Evolutionary conservation across 2,888 invertebrate species (phyloP).

Genomic region (Amitus sp.): DNA sequence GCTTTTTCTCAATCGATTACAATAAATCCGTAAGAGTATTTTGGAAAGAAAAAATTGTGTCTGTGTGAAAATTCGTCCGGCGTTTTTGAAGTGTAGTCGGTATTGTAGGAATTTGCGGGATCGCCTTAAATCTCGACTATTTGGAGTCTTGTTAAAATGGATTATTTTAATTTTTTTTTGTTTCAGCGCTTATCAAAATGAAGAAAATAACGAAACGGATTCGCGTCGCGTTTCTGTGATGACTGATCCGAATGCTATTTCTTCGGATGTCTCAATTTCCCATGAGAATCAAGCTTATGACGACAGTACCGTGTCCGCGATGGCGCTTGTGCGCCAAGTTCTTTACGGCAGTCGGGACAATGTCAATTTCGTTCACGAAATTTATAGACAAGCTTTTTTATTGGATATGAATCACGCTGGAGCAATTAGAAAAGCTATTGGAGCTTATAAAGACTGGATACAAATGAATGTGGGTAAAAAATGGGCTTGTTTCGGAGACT

Average conservation of each 20-base stretch:
- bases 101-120: too few relatives aligned
- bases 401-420: conserved; percentile 89
- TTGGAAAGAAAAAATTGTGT: conserved; percentile 53
- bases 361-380: conserved; percentile 93
- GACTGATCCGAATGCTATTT: conserved; percentile 53
- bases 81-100: too few relatives aligned
- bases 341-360: conserved; percentile 89
- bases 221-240: conserved; percentile 64
- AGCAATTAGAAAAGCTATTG: conserved; percentile 88
- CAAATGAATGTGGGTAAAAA: conserved; percentile 80
- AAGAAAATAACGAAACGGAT: conserved; percentile 63
- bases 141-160: too few relatives aligned
- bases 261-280: conserved; percentile 49
- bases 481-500: too few relatives aligned
- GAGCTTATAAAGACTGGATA: conserved; percentile 96
- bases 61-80: conserved; percentile 48
- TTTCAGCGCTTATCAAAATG: conserved; percentile 61
- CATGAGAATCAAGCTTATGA: conserved; percentile 56
- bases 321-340: conserved; percentile 85
- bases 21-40: too few relatives aligned
- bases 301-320: conserved; percentile 65
- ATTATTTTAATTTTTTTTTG: too few relatives aligned
- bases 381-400: conserved; percentile 92
- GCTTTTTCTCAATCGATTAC: too few relatives aligned
- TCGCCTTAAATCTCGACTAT: conserved; percentile 57